Conservation (phyloP, 2,113 vertebrate species). For the Dipodomys ordii region DNA sequence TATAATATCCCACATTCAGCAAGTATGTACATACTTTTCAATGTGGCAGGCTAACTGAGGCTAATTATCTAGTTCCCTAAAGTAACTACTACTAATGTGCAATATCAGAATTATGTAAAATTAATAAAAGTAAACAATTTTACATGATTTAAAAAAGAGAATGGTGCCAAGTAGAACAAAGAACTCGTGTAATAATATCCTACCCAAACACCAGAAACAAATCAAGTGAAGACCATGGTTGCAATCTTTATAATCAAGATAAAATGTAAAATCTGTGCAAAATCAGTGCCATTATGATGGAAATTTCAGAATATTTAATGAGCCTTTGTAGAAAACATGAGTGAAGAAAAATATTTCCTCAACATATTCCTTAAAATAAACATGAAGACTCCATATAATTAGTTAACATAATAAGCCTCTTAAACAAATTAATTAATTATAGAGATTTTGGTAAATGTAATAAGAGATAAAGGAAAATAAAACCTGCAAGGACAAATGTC, state of each 20-base stretch:
- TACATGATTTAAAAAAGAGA: conserved; percentile 1
- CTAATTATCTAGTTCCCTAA: conserved; percentile 6
- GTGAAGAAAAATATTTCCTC: neutral
- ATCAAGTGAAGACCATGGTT: neutral
- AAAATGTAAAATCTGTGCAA: conserved; percentile 10
- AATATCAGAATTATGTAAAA: neutral
- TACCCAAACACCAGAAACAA: neutral
- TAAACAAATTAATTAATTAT: neutral
- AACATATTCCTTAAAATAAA: neutral
- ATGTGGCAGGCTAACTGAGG: neutral
- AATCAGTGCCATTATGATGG: neutral
- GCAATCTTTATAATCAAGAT: conserved; percentile 9
- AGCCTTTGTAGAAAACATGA: neutral
- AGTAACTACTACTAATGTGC: neutral
- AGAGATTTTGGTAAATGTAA: neutral
- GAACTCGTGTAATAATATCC: neutral
- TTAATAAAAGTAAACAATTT: neutral
- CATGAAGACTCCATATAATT: neutral
- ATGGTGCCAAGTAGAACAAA: neutral
- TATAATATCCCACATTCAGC: neutral
- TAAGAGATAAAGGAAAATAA: neutral
- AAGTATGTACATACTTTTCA: neutral
- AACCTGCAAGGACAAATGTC: neutral
- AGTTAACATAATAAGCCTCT: neutral
- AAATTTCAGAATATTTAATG: neutral